Conservation (phyloP, 2,113 vertebrate genomes). For the Ageneiosus marmoratus region DNA sequence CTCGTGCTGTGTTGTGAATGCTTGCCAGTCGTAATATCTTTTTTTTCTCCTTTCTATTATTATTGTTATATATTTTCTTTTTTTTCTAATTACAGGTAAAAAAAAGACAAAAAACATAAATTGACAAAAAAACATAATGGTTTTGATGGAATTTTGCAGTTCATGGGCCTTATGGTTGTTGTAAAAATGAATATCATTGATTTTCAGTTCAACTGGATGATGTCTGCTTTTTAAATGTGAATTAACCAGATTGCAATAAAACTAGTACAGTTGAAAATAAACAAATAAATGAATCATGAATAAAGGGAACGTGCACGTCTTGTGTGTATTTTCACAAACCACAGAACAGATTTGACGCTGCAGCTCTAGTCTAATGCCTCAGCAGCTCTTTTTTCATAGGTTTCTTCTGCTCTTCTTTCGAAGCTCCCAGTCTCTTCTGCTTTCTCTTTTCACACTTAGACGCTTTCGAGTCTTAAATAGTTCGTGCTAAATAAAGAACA, state of each 20-base stretch:
- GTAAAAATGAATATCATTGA: conserved; percentile 95
- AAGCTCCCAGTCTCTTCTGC: conserved; percentile 16
- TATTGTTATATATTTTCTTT: conserved; percentile 83
- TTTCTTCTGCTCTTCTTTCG: background rate
- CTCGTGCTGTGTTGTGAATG: conserved; percentile 98
- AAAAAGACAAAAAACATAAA: conserved; percentile 75
- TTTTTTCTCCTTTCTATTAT: conserved; percentile 86
- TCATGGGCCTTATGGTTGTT: conserved; percentile 94
- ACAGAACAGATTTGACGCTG: background rate
- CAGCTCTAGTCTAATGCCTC: conserved; percentile 4
- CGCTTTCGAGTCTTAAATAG: background rate
- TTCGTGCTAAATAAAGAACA: conserved; percentile 10
- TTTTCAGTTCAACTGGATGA: conserved; percentile 96
- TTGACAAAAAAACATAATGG: conserved; percentile 75
- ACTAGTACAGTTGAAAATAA: conserved; percentile 86
- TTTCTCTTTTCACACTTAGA: conserved; percentile 34
- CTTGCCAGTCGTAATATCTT: conserved; percentile 94
- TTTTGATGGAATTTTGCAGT: conserved; percentile 97
- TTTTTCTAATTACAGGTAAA: conserved; percentile 87
- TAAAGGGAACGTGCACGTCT: conserved; percentile 84
- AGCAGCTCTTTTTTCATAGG: background rate
- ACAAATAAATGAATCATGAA: conserved; percentile 80
- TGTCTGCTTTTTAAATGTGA: conserved; percentile 98
- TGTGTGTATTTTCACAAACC: conserved; percentile 55
- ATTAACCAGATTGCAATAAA: conserved; percentile 97